These are phyloP conservation scores for Microtus pennsylvanicus DNA, from an alignment of 2,113 vertebrate genomes.

Conservation along the genomic window DNA sequence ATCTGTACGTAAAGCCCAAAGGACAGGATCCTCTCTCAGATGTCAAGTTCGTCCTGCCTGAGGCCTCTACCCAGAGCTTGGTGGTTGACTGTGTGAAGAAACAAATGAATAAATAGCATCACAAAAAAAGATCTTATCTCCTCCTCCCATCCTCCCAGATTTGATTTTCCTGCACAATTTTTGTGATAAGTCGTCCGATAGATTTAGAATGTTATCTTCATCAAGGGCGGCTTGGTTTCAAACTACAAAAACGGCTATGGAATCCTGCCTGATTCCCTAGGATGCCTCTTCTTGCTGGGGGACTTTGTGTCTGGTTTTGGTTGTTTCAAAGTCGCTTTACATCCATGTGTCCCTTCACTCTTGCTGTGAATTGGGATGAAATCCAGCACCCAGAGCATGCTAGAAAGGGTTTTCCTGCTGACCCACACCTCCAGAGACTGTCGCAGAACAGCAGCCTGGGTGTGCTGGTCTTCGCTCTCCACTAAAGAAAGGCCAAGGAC, in stretches of 20 bases:
- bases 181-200: background rate
- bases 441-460: background rate
- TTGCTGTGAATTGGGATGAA: background rate
- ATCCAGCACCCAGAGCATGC: background rate
- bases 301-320: background rate
- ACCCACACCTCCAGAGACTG: background rate
- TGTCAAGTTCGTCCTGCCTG: background rate
- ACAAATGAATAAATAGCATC: background rate
- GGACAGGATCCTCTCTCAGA: background rate
- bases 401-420: background rate
- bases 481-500: background rate
- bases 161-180: background rate
- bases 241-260: background rate
- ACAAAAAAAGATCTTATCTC: background rate
- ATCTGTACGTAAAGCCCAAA: background rate
- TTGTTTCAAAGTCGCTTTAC: constrained; percentile 1
- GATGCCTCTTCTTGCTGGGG: background rate
- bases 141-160: background rate
- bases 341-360: too few relatives aligned
- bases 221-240: background rate
- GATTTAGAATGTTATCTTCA: background rate
- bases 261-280: background rate
- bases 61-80: background rate
- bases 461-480: background rate
- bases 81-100: background rate